phyloP scores from a whole-genome alignment of 2,113 vertebrate genomes.

The Ophthalmotilapia sp. region DNA sequence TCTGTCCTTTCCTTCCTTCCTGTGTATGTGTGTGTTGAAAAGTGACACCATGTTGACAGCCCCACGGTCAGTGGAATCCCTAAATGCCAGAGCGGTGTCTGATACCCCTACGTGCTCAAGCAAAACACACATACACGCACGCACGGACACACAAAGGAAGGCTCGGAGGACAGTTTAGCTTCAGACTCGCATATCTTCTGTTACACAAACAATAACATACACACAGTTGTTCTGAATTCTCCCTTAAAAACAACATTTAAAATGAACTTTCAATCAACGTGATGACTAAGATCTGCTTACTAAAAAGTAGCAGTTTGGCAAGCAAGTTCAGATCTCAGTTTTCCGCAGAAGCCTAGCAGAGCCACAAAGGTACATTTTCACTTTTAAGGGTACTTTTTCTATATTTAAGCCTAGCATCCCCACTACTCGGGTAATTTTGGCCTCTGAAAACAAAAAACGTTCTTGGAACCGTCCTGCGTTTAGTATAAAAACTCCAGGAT shows the following conservation, averaged over 20 bases:
- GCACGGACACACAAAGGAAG: background rate
- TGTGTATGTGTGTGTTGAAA: constrained; percentile 57
- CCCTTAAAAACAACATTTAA: background rate
- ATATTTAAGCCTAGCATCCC: background rate
- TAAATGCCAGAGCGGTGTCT: constrained; percentile 43
- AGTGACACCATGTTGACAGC: constrained; percentile 62
- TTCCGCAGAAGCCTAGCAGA: constrained; percentile 1
- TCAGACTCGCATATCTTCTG: background rate
- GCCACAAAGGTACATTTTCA: background rate
- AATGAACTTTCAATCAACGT: background rate
- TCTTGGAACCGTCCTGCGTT: background rate
- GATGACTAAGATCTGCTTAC: background rate
- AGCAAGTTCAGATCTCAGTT: constrained; percentile 41
- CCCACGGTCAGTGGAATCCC: constrained; percentile 56
- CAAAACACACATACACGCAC: background rate
- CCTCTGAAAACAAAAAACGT: background rate
- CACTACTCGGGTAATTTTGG: background rate
- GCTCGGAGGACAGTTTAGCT: background rate
- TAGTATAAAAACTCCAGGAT: background rate
- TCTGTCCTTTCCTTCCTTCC: constrained; percentile 43
- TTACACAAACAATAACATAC: background rate
- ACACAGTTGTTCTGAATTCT: background rate
- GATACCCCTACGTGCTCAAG: constrained; percentile 13
- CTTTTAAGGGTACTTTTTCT: background rate
- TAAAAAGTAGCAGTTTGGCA: constrained; percentile 34